Conservation (phyloP, 2,888 invertebrate species). For the Lasioglossum oenotherae region DNA sequence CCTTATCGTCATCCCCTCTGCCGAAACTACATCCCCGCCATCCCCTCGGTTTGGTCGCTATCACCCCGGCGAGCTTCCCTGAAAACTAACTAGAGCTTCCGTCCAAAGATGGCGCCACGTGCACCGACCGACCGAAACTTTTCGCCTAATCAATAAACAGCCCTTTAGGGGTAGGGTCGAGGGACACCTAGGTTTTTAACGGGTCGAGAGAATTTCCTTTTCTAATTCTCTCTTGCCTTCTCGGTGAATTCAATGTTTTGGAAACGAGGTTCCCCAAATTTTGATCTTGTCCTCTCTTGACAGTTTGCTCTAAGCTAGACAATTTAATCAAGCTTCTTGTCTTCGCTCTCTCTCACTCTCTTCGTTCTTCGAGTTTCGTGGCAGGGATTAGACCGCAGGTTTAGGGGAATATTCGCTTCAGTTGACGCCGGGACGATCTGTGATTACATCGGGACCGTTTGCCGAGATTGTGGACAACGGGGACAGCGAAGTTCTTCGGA, state of each 20-base stretch:
- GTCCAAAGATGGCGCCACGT: slow-evolving; percentile 82
- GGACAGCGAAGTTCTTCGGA: not conserved
- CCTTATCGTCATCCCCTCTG: slow-evolving; percentile 56
- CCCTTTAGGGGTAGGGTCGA: slow-evolving; percentile 29
- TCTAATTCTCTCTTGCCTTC: not conserved
- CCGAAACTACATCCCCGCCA: slow-evolving; percentile 43
- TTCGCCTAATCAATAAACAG: slow-evolving; percentile 67
- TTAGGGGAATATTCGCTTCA: slow-evolving; percentile 7
- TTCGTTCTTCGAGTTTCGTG: not conserved
- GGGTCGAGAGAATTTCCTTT: not conserved
- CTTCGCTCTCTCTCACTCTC: not conserved
- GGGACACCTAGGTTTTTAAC: not conserved
- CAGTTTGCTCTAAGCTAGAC: not conserved
- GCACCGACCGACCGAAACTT: slow-evolving; percentile 52
- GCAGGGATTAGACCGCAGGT: slow-evolving; percentile 7
- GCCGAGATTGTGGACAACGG: not conserved
- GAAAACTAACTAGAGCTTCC: slow-evolving; percentile 73
- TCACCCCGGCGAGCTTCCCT: slow-evolving; percentile 66
- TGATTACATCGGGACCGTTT: not conserved
- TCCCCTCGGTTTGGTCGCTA: slow-evolving; percentile 53
- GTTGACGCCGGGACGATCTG: not conserved
- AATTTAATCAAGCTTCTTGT: slow-evolving; percentile 9
- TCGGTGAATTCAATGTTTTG: not conserved
- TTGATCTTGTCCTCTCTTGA: not conserved
- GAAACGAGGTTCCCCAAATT: not conserved